Conservation (phyloP, 2,113 vertebrate genomes). For the Lasiurus cinereus region DNA sequence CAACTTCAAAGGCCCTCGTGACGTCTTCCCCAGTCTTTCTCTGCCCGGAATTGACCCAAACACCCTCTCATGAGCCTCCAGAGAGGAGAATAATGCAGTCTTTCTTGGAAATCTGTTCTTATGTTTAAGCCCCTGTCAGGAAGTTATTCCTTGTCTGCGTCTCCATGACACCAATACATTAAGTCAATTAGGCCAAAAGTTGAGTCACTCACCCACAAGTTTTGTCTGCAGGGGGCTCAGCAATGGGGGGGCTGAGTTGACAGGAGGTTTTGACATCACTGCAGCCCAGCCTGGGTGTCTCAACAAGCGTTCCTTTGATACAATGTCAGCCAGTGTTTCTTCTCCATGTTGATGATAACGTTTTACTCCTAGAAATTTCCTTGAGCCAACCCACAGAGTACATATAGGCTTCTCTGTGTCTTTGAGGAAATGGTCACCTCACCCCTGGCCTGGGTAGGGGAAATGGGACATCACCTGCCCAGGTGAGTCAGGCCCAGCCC, state of each 20-base stretch:
- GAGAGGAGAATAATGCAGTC: not conserved
- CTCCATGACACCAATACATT: not conserved
- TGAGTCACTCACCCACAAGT: not conserved
- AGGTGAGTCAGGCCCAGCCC: not conserved
- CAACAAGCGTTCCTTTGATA: not conserved
- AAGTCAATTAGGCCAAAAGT: not conserved
- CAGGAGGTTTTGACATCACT: not conserved
- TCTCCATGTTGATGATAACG: not conserved
- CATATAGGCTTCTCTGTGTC: not conserved
- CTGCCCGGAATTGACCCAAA: not conserved
- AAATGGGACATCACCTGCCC: not conserved
- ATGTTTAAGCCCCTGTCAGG: not conserved
- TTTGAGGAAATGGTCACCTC: not conserved
- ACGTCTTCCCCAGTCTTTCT: not conserved
- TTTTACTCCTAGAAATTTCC: not conserved
- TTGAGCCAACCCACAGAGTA: not conserved
- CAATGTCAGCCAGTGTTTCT: not conserved
- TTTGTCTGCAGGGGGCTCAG: not conserved
- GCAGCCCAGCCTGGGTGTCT: not conserved
- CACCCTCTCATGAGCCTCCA: not conserved
- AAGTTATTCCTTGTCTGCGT: not conserved
- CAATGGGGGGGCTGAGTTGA: not conserved
- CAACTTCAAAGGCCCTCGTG: not conserved
- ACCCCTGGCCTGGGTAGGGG: not conserved
- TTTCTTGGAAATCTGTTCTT: not conserved